Conservation (phyloP, 1,140 invertebrate genomes). For the Pemphigus obesinymphae region DNA sequence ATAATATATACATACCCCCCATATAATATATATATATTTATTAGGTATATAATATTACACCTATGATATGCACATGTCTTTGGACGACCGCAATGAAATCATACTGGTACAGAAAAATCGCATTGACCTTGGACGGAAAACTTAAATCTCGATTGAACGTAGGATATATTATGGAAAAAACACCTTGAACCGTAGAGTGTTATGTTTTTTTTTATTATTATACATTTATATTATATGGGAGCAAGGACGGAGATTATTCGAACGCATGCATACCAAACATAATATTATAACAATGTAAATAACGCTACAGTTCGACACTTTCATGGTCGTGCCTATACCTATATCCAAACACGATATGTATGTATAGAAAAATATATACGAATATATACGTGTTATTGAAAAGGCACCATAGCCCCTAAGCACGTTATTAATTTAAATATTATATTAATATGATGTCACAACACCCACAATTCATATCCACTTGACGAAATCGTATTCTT, state of each 20-base stretch:
- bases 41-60: not conserved
- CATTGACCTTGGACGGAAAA: conserved; percentile 17
- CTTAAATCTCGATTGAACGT: not conserved
- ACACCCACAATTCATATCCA: no score
- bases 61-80: not conserved
- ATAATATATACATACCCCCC: not conserved
- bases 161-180: not conserved
- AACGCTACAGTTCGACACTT: not conserved
- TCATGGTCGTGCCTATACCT: not conserved
- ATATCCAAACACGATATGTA: not conserved
- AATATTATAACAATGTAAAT: not conserved
- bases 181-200: conserved; percentile 3
- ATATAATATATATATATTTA: not conserved
- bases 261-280: not conserved
- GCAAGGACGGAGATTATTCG: not conserved
- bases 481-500: no score
- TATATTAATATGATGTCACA: no score
- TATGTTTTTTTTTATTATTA: not conserved
- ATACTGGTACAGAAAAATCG: conserved; percentile 1
- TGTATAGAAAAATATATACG: not conserved
- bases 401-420: no score
- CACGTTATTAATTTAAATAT: no score
- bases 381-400: not conserved
- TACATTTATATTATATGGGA: not conserved
- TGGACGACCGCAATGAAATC: not conserved